These are phyloP conservation scores for Philonicus albiceps DNA, from an alignment of 2,888 invertebrate genomes.

Conservation along the genomic window DNA sequence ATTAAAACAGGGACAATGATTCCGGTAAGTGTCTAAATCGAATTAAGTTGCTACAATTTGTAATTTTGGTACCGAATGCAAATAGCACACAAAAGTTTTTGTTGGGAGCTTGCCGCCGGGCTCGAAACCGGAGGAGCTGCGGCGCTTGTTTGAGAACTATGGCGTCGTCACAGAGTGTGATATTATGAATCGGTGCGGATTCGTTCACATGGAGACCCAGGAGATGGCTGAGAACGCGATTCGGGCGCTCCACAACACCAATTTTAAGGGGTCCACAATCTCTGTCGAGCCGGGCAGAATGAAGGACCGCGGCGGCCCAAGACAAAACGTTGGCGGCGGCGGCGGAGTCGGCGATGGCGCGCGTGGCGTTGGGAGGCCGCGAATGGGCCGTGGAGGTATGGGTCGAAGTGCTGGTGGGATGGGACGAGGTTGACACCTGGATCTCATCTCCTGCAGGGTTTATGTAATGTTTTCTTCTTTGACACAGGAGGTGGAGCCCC, in stretches of 20 bases:
- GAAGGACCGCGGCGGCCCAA: constrained; percentile 69
- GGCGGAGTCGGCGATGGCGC: constrained; percentile 66
- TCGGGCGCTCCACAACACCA: constrained; percentile 78
- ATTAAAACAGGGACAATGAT: background rate
- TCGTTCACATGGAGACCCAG: constrained; percentile 87
- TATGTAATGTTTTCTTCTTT: background rate
- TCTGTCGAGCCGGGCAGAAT: constrained; percentile 85
- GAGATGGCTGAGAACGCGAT: constrained; percentile 85
- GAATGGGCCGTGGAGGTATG: constrained; percentile 58
- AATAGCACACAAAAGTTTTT: constrained; percentile 84
- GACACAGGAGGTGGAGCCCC: constrained; percentile 46
- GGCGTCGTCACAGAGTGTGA: constrained; percentile 93
- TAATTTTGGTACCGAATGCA: background rate
- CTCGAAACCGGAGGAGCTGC: constrained; percentile 82
- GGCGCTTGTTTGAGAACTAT: constrained; percentile 83
- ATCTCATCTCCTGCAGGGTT: background rate
- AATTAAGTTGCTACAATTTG: background rate
- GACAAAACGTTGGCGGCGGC: constrained; percentile 63
- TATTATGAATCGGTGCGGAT: constrained; percentile 93
- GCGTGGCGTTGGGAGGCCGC: constrained; percentile 44
- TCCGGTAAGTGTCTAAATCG: background rate
- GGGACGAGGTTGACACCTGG: constrained; percentile 27
- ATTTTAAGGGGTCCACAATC: constrained; percentile 84
- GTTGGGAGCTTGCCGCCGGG: constrained; percentile 90
- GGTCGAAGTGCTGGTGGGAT: constrained; percentile 47